Evolutionary conservation across 1,140 invertebrate species (phyloP), one percentile per base, ranked within the genome.

Genomic region (Brachionus manjavacas): DNA sequence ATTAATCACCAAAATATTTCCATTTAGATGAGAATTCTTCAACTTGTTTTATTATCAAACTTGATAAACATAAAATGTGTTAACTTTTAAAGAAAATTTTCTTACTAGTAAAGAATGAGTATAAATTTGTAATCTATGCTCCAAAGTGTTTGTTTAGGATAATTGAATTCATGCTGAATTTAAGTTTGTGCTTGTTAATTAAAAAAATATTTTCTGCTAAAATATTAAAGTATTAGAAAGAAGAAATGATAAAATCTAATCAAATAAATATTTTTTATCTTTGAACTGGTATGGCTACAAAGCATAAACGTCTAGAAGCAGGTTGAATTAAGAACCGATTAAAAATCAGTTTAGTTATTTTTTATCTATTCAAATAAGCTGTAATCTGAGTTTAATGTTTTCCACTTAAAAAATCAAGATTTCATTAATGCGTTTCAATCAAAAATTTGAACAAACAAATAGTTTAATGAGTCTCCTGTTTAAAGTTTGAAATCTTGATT

Each of bases 391-490:
- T 41, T 68, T 68, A 68, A 68, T 28, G 23, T 25, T 72, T 39
- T 41, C 68, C 31, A 72, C 68, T 72, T 72, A 35, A 41, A 41
- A 39, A 16, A 41, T 41, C 16, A 72, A 41, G 35, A 72, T 72
- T 72, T 72, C 68, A 72, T 16, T 72, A 72, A 72, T 39, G 68
- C 68, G 68, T 72, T 41, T 72, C 68, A 72, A 72, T 41, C 16
- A 72, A 39, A 39, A 41, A 68, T n/a, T 31, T 68, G 25, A 68
- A 68, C 25, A 39, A 68, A 68, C 16, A 39, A 68, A 68, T 68
- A 60, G 66, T 68, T n/a, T 68, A 72, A 72, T 20, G 31, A 72
- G 31, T 41, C 35, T 41, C 31, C 39, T 41, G 68, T 39, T 39
- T 72, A 39, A 39, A 16, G n/a, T 72, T 41, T 41, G 16, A 41